Percentiles rank a stretch among this genome's conserved stretches.
Conservation (phyloP, 2,888 invertebrate species). For the Lomographa bimaculata region DNA sequence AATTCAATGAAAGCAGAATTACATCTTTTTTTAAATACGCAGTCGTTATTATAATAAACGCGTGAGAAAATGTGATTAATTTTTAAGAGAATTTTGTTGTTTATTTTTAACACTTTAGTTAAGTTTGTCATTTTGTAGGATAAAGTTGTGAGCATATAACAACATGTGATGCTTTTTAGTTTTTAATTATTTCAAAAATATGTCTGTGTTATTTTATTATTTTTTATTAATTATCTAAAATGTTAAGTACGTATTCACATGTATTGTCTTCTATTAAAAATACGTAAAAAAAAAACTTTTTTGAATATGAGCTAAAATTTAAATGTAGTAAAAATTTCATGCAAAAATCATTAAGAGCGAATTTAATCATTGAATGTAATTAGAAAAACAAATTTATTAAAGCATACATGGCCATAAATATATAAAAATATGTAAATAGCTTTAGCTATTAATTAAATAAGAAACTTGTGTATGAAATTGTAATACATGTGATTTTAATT, state of each 20-base stretch:
- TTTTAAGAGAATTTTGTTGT: constrained; percentile 50
- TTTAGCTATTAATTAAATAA: constrained; percentile 25
- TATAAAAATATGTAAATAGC: constrained; percentile 27
- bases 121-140: constrained; percentile 63
- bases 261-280: too few species aligned
- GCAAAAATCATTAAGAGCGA: too few species aligned
- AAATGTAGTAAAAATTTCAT: too few species aligned
- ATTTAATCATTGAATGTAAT: constrained; percentile 28
- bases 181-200: too few species aligned
- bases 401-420: constrained; percentile 25
- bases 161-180: constrained; percentile 40
- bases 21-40: too few species aligned
- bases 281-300: too few species aligned
- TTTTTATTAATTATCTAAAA: too few species aligned
- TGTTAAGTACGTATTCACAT: too few species aligned
- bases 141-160: constrained; percentile 31
- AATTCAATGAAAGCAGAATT: too few species aligned
- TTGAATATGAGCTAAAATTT: too few species aligned
- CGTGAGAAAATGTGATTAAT: constrained; percentile 46
- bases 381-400: constrained; percentile 3
- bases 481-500: too few species aligned
- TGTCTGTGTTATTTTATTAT: too few species aligned
- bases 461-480: constrained; percentile 11
- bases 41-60: constrained; percentile 24
- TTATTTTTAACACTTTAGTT: constrained; percentile 54